phyloP scores from a whole-genome alignment of 1,140 invertebrate genomes.

The Bathynomus jamesi region DNA sequence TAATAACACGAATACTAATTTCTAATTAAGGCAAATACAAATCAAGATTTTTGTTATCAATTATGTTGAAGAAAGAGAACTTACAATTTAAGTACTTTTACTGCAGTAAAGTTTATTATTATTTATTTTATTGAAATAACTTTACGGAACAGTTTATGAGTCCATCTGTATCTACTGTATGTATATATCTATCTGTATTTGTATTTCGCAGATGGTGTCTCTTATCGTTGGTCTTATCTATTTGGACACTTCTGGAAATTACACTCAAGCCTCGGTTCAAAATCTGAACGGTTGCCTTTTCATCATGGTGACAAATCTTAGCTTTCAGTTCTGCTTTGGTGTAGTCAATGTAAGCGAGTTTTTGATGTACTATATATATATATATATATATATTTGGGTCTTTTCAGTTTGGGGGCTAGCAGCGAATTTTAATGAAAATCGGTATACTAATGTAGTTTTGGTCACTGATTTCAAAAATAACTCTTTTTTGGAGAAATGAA shows the following conservation, averaged over 20 bases:
- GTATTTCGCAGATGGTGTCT: slow-evolving; percentile 62
- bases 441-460: too few species aligned
- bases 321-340: background rate
- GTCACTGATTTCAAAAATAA: too few species aligned
- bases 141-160: background rate
- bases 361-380: background rate
- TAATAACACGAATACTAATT: too few species aligned
- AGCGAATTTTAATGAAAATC: too few species aligned
- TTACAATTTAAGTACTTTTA: too few species aligned
- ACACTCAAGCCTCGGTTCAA: background rate
- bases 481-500: too few species aligned
- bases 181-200: background rate
- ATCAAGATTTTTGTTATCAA: too few species aligned
- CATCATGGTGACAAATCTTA: slow-evolving; percentile 5
- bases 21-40: too few species aligned
- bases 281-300: slow-evolving; percentile 6
- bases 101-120: too few species aligned
- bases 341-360: slow-evolving; percentile 1
- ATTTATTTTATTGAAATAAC: too few species aligned
- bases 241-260: slow-evolving; percentile 57
- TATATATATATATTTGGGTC: slow-evolving; percentile 12
- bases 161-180: background rate
- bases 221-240: slow-evolving; percentile 79
- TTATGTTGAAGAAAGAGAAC: too few species aligned
- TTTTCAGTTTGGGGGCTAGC: too few species aligned